Conservation (phyloP, 2,113 vertebrate genomes). For the Pungitius pungitius region DNA sequence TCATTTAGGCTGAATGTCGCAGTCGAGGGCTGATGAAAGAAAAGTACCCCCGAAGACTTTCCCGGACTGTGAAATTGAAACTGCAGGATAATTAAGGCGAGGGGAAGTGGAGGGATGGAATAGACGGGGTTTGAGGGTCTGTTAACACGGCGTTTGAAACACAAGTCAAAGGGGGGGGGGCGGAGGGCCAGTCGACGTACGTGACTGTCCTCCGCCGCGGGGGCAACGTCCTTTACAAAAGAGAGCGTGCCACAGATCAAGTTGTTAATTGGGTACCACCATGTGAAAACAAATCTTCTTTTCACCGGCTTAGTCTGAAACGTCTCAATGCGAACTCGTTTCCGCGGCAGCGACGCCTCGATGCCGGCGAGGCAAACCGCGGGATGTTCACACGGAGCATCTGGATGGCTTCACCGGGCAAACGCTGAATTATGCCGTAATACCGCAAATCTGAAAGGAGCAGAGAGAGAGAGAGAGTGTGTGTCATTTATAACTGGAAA, state of each 20-base stretch:
- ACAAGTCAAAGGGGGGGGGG: background rate
- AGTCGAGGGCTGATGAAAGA: constrained; percentile 9
- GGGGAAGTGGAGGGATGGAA: constrained; percentile 5
- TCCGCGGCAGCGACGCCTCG: background rate
- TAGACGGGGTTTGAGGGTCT: constrained; percentile 1
- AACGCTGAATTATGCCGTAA: background rate
- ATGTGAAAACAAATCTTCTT: background rate
- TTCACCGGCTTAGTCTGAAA: background rate
- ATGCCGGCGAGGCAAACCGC: background rate
- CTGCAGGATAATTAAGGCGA: constrained; percentile 11
- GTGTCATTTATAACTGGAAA: background rate
- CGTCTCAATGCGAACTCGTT: background rate
- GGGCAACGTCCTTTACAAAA: background rate
- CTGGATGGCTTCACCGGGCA: background rate
- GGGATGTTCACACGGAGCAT: background rate
- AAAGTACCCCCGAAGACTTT: constrained; percentile 28
- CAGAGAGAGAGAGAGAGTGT: no score
- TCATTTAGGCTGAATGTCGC: constrained; percentile 49
- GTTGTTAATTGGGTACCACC: background rate
- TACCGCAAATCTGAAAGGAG: background rate
- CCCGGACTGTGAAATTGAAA: constrained; percentile 50
- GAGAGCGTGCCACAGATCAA: background rate
- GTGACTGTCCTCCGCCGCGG: background rate
- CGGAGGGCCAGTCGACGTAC: constrained; percentile 15
- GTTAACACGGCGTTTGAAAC: constrained; percentile 23